A percentile compares a stretch with the other conserved stretches of the same genome.
These are phyloP conservation scores for Nasonia vitripennis DNA, from an alignment of 1,140 invertebrate species.

Conservation along the genomic window DNA sequence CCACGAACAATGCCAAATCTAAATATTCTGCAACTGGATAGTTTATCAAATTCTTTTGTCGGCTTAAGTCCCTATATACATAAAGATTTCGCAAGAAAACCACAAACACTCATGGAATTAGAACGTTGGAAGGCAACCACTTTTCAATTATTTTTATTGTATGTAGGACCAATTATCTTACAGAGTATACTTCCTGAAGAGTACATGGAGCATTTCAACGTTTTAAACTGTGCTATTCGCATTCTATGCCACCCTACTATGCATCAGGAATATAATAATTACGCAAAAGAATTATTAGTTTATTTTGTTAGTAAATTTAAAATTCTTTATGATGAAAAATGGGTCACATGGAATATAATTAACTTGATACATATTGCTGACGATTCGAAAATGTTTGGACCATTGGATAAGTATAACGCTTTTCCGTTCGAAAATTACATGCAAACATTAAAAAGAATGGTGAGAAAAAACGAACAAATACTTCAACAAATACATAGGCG, in stretches of 20 bases:
- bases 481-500: too few relatives aligned
- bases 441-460: constrained; percentile 36
- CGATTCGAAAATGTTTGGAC: constrained; percentile 43
- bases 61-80: neutral
- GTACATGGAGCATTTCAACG: constrained; percentile 44
- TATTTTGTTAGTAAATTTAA: constrained; percentile 45
- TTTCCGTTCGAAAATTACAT: constrained; percentile 53
- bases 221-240: constrained; percentile 51
- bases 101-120: constrained; percentile 7
- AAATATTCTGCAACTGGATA: neutral
- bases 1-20: neutral
- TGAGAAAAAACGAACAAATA: too few relatives aligned
- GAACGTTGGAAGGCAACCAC: constrained; percentile 52
- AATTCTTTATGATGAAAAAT: constrained; percentile 36
- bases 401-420: constrained; percentile 42
- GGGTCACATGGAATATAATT: constrained; percentile 50
- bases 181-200: constrained; percentile 35
- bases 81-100: constrained; percentile 50
- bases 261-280: constrained; percentile 40
- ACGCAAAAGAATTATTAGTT: constrained; percentile 42
- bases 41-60: neutral
- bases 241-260: constrained; percentile 51
- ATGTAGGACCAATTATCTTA: constrained; percentile 45
- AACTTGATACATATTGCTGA: constrained; percentile 52
- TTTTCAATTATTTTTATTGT: constrained; percentile 52